Evolutionary conservation across 1,140 invertebrate species (phyloP), one percentile per base, ranked within the genome.

Genomic region (Polypedilum pembai): DNA sequence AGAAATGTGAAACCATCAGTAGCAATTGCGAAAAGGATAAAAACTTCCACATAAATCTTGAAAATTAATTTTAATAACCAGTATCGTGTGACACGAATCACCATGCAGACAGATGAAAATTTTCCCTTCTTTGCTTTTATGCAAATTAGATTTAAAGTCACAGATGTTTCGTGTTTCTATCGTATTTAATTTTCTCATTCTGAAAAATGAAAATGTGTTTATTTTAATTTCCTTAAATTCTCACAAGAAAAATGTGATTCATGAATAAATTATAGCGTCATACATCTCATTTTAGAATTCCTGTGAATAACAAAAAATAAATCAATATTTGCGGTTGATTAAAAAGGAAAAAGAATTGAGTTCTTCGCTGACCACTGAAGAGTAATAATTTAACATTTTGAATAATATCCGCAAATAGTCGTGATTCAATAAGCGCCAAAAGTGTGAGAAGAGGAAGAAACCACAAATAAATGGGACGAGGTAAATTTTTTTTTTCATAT

Each of bases 321-420:
- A 56, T 56, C 45, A 56, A 56, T 56, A 56, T 56, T 56, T 56
- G 45, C n/a, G 45, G 45, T 56, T 56, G 24, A 33, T 33, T 33
- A 3, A 5, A 33, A 33, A 33, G 1, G 24, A 33, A 33, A 33
- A 33, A 33, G 24, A 33, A 33, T 33, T 33, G 24, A 33, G 5
- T 56, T 56, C n/a, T 56, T 12, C 1, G 45, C n/a, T 56, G 45
- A 56, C 45, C 45, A 56, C 45, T 56, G 45, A 33, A 33, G 5
- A 56, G 45, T 56, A n/a, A 56, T 56, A 56, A 56, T 56, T 56
- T 56, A 56, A n/a, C 12, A 56, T 56, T n/a, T 56, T 56, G 45
- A 56, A 12, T 56, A 56, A n/a, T 56, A 56, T 12, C 45, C 45
- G 45, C 45, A n/a, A 56, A 56, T 4, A 56, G 3, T 56, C 45